Percentiles rank a stretch among this genome's conserved stretches.
Evolutionary conservation across 2,888 invertebrate genomes (phyloP).

Genomic region (Silvanus unidentatus): DNA sequence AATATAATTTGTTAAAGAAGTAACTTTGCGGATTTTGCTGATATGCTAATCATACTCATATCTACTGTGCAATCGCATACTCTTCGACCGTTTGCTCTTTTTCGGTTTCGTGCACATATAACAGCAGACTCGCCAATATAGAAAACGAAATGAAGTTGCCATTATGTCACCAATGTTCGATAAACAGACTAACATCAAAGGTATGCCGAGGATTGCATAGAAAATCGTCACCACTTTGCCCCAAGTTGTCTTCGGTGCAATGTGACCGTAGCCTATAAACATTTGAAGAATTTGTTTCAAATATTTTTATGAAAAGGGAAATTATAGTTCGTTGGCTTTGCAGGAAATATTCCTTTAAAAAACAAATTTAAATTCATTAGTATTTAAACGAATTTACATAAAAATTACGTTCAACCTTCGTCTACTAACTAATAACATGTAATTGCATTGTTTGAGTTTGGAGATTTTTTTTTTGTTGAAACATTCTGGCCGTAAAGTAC

Average conservation of each 20-base stretch:
- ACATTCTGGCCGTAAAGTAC: too few relatives aligned
- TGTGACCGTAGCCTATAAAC: conserved; percentile 83
- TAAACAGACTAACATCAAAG: conserved; percentile 88
- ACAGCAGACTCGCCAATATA: conserved; percentile 92
- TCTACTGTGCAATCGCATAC: conserved; percentile 19
- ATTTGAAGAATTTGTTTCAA: too few relatives aligned
- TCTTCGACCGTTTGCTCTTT: conserved; percentile 49
- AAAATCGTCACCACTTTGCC: conserved; percentile 94
- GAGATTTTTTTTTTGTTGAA: too few relatives aligned
- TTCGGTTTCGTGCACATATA: conserved; percentile 80
- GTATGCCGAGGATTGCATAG: conserved; percentile 92
- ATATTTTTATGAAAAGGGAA: neutral
- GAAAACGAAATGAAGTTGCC: conserved; percentile 87
- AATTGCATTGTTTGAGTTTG: too few relatives aligned
- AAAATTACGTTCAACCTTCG: too few relatives aligned
- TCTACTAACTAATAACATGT: too few relatives aligned
- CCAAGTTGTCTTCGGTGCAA: conserved; percentile 87
- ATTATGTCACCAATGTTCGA: conserved; percentile 92
- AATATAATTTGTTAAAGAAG: conserved; percentile 18
- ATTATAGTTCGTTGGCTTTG: too few relatives aligned
- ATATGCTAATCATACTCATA: conserved; percentile 3
- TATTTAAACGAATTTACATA: too few relatives aligned
- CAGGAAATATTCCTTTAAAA: too few relatives aligned
- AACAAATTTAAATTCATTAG: too few relatives aligned
- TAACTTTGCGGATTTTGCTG: neutral